A percentile compares a stretch with the other conserved stretches of the same genome.
Conservation (phyloP, 2,888 invertebrate species). For the Bugulina stolonifera region DNA sequence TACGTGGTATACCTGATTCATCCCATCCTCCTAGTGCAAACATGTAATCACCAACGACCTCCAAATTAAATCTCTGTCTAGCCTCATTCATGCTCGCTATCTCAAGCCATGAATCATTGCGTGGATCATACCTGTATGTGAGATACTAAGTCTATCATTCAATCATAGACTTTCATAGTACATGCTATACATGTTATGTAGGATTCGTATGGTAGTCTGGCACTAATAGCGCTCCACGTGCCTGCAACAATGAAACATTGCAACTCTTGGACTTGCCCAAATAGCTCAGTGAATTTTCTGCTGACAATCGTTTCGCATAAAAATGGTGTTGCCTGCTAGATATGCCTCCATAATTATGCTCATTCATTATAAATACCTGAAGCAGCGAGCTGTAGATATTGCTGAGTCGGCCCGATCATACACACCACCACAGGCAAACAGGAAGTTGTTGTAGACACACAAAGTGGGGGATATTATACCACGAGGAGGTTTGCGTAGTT, state of each 20-base stretch:
- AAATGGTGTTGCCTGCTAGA: too few relatives aligned
- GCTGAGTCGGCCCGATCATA: conserved; percentile 50
- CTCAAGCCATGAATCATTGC: conserved; percentile 50
- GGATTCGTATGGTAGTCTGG: too few relatives aligned
- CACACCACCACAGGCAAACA: conserved; percentile 52
- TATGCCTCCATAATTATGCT: too few relatives aligned
- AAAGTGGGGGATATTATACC: conserved; percentile 40
- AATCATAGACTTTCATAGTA: too few relatives aligned
- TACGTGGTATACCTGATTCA: conserved; percentile 21
- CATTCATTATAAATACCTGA: conserved; percentile 30
- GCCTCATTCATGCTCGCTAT: conserved; percentile 50
- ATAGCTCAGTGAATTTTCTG: too few relatives aligned
- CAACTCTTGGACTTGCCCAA: too few relatives aligned
- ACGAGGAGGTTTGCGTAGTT: conserved; percentile 13
- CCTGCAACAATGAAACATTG: too few relatives aligned
- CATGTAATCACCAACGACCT: conserved; percentile 17
- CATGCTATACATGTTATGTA: too few relatives aligned
- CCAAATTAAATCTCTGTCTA: conserved; percentile 45
- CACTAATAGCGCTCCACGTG: too few relatives aligned
- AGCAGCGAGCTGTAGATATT: conserved; percentile 51
- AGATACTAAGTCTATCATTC: too few relatives aligned
- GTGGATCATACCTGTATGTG: conserved; percentile 49
- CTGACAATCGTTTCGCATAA: too few relatives aligned
- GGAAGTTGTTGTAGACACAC: conserved; percentile 49
- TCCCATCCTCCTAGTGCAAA: conserved; percentile 17